Conservation (phyloP, 2,888 invertebrate species). For the Pyrocoelia pectoralis region DNA sequence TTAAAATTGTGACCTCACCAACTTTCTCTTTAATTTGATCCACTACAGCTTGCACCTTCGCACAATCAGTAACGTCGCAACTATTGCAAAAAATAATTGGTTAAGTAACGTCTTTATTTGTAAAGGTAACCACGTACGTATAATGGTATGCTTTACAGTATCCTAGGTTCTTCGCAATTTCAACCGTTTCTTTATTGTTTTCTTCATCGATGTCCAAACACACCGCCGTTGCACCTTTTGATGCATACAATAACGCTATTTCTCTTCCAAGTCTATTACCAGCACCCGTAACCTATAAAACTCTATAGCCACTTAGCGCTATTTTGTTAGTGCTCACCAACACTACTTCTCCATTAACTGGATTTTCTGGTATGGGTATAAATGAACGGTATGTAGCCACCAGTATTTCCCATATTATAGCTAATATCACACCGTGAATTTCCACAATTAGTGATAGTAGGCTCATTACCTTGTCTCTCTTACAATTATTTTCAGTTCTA, state of each 20-base stretch:
- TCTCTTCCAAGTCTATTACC: conserved; percentile 87
- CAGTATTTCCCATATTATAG: not conserved
- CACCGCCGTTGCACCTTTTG: conserved; percentile 74
- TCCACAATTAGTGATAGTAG: not conserved
- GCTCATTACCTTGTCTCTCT: not conserved
- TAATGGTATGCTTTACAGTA: conserved; percentile 59
- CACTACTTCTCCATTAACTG: conserved; percentile 76
- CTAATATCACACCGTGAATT: not conserved
- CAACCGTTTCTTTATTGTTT: conserved; percentile 73
- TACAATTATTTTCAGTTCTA: not conserved
- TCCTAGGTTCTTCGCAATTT: conserved; percentile 63
- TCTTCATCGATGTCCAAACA: conserved; percentile 80
- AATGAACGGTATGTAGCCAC: not conserved
- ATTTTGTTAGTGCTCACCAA: conserved; percentile 66
- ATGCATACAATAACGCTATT: conserved; percentile 75
- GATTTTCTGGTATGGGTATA: conserved; percentile 39
- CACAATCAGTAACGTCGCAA: too few relatives aligned
- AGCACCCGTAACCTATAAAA: conserved; percentile 81
- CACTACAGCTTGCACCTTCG: too few relatives aligned
- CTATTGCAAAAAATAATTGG: too few relatives aligned
- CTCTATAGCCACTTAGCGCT: not conserved
- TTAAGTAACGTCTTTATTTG: too few relatives aligned
- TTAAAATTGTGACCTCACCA: too few relatives aligned
- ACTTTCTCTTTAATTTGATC: too few relatives aligned
- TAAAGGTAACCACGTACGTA: too few relatives aligned